These are phyloP conservation scores for Oopsacas minuta DNA, from an alignment of 37 sponge, comb jelly and placozoan genomes.

Conservation along the genomic window DNA sequence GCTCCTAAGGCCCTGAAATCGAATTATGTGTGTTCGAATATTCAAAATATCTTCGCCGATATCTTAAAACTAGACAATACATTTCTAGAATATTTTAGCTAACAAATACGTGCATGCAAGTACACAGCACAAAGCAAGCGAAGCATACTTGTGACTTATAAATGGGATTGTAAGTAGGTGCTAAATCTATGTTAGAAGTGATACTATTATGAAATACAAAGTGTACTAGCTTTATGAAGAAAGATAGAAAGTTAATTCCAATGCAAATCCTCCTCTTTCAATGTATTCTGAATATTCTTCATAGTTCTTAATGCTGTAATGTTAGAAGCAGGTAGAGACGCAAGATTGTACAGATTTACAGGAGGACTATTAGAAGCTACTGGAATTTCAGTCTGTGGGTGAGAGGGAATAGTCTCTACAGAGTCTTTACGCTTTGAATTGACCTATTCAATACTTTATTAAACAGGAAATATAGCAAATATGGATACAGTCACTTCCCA, in stretches of 20 bases:
- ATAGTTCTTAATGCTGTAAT: not conserved
- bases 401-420: not conserved
- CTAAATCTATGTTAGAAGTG: too few species aligned
- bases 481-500: too few species aligned
- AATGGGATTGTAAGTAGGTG: too few species aligned
- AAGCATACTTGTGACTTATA: too few species aligned
- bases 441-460: not conserved
- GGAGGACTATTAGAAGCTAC: not conserved
- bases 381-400: not conserved
- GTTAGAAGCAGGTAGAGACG: constrained; percentile 4
- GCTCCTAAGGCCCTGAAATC: too few species aligned
- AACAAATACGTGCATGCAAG: too few species aligned
- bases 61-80: too few species aligned
- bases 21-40: too few species aligned
- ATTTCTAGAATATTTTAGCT: too few species aligned
- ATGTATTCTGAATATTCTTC: not conserved
- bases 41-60: too few species aligned
- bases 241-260: not conserved
- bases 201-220: not conserved
- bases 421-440: not conserved
- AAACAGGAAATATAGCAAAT: too few species aligned
- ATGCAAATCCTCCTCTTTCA: constrained; percentile 11
- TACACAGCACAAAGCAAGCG: too few species aligned
- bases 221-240: not conserved
- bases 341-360: not conserved